Evolutionary conservation across 2,797 vertebrate species (phyloP).

Genomic region (Staurois parvus): DNA sequence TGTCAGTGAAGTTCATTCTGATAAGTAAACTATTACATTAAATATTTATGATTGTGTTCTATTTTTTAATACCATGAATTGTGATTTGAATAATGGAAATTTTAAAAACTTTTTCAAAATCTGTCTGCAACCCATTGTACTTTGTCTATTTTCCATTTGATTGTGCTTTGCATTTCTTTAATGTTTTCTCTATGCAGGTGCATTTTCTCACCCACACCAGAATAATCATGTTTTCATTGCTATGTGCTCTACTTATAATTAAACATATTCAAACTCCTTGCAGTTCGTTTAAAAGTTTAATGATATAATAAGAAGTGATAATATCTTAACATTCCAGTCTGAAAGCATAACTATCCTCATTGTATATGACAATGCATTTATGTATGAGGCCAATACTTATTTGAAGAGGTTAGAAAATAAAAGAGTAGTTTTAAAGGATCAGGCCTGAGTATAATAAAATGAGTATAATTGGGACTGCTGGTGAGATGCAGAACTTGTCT

Average conservation of each 20-base stretch:
- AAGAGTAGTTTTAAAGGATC: slow-evolving; percentile 14
- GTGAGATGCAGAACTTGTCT: slow-evolving; percentile 4
- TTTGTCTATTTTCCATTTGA: too few relatives aligned
- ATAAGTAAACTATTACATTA: too few relatives aligned
- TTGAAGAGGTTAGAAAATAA: neutral
- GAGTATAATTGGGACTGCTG: slow-evolving; percentile 20
- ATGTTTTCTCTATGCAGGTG: too few relatives aligned
- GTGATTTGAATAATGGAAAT: too few relatives aligned
- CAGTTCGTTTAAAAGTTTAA: neutral
- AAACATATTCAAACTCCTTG: neutral
- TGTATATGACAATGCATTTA: slow-evolving; percentile 21
- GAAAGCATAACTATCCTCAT: neutral
- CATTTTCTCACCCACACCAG: neutral
- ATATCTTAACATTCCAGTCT: neutral
- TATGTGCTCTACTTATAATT: neutral
- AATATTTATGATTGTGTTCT: too few relatives aligned
- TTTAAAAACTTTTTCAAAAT: too few relatives aligned
- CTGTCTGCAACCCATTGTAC: too few relatives aligned
- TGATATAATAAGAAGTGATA: neutral
- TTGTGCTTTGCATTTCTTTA: too few relatives aligned
- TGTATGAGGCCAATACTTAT: slow-evolving; percentile 18
- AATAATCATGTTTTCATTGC: neutral
- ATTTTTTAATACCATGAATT: too few relatives aligned
- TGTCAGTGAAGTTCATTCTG: too few relatives aligned
- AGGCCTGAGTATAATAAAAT: slow-evolving; percentile 38